Evolutionary conservation across 2,888 invertebrate species (phyloP).

Genomic region (Pseudoips prasinana): DNA sequence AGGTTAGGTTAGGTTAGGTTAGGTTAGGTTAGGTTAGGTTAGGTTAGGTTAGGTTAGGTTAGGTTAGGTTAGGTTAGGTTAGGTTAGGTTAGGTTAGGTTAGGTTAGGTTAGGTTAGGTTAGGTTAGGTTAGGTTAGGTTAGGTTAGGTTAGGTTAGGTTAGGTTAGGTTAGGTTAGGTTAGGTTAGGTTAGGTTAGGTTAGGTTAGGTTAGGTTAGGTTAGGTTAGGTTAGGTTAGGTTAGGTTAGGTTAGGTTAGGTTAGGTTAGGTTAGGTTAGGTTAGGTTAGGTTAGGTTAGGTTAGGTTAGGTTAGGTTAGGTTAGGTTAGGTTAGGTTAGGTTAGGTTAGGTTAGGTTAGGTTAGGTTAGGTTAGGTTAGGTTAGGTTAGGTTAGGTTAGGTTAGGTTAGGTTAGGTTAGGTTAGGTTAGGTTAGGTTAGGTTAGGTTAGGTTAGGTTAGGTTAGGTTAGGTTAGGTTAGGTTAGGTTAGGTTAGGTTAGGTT

Average conservation of each 20-base stretch:
- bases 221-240: background rate
- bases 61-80: slow-evolving; percentile 5
- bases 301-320: slow-evolving; percentile 1
- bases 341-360: too few relatives aligned
- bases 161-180: slow-evolving; percentile 1
- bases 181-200: slow-evolving; percentile 2
- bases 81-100: slow-evolving; percentile 5
- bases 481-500: too few relatives aligned
- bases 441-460: too few relatives aligned
- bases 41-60: slow-evolving; percentile 5
- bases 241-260: background rate
- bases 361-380: too few relatives aligned
- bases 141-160: slow-evolving; percentile 2
- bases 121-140: slow-evolving; percentile 4
- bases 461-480: too few relatives aligned
- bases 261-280: background rate
- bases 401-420: too few relatives aligned
- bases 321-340: background rate
- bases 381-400: too few relatives aligned
- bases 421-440: too few relatives aligned
- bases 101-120: slow-evolving; percentile 1
- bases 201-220: slow-evolving; percentile 9
- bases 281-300: background rate
- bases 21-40: slow-evolving; percentile 2
- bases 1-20: too few relatives aligned